Evolutionary conservation across 2,113 vertebrate genomes (phyloP).

Genomic region (Regulus satrapa): DNA sequence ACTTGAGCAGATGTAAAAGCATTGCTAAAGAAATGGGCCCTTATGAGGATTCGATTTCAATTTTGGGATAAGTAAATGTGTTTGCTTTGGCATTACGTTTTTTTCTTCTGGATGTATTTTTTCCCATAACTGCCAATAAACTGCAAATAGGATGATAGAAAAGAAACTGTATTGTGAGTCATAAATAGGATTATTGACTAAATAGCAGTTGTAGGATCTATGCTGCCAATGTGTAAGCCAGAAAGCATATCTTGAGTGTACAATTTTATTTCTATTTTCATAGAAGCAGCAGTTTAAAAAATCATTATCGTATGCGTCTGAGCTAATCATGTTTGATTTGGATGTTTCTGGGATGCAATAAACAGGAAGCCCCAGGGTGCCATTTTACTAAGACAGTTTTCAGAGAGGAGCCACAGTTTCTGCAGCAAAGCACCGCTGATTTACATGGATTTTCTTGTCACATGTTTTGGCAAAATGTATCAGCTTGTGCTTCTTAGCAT

Average conservation of each 20-base stretch:
- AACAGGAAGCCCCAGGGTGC: conserved; percentile 35
- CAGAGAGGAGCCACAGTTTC: not conserved
- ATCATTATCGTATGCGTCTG: not conserved
- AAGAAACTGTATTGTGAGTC: not conserved
- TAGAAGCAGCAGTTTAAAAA: conserved; percentile 12
- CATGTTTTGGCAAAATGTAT: conserved; percentile 58
- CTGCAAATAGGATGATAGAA: not conserved
- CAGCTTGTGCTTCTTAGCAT: conserved; percentile 46
- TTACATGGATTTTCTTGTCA: conserved; percentile 59
- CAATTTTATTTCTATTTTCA: conserved; percentile 2
- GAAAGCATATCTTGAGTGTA: not conserved
- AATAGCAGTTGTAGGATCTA: not conserved
- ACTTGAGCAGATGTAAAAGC: not conserved
- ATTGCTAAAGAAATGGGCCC: not conserved
- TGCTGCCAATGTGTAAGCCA: rapidly evolving
- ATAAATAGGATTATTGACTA: not conserved
- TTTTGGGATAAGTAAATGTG: not conserved
- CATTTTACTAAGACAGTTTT: conserved; percentile 40
- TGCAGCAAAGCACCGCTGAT: conserved; percentile 22
- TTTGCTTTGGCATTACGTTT: not conserved
- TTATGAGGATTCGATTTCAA: not conserved
- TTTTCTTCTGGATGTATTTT: not conserved
- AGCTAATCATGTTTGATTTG: conserved; percentile 43
- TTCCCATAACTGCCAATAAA: not conserved
- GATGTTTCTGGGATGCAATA: conserved; percentile 41